Percentiles rank a stretch among this genome's conserved stretches.
Conservation (phyloP, 2,888 invertebrate genomes). For the Agrypnus murinus region DNA sequence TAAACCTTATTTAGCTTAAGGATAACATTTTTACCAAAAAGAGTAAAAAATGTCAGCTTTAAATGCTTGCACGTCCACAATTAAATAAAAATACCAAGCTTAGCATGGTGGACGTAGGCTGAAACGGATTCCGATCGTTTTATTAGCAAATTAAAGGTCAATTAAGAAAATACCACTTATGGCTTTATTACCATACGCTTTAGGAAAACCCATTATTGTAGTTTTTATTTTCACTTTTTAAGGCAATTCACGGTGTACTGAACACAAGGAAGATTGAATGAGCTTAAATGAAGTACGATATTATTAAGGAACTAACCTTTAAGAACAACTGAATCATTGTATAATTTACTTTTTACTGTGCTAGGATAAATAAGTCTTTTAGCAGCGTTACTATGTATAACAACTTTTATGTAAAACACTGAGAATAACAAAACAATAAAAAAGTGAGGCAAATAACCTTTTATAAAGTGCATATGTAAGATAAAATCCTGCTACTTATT, state of each 20-base stretch:
- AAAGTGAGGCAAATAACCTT: neutral
- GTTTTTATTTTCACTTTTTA: slow-evolving; percentile 10
- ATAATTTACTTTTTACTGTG: too few relatives aligned
- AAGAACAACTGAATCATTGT: too few relatives aligned
- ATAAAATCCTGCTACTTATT: slow-evolving; percentile 19
- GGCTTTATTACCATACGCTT: slow-evolving; percentile 38
- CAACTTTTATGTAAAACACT: too few relatives aligned
- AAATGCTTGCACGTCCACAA: slow-evolving; percentile 27
- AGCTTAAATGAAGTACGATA: too few relatives aligned
- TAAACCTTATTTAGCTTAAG: neutral
- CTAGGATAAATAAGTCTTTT: too few relatives aligned
- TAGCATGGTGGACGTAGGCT: neutral
- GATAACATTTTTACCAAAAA: slow-evolving; percentile 11
- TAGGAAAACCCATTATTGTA: slow-evolving; percentile 9
- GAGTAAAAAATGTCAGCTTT: slow-evolving; percentile 24
- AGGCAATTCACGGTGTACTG: slow-evolving; percentile 5
- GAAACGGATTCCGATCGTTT: slow-evolving; percentile 25
- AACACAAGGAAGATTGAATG: too few relatives aligned
- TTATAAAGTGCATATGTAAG: neutral
- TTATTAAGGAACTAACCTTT: too few relatives aligned
- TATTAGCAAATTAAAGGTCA: slow-evolving; percentile 34
- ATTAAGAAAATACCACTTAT: slow-evolving; percentile 35
- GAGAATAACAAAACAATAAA: neutral
- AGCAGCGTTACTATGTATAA: too few relatives aligned
- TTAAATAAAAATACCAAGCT: slow-evolving; percentile 1